Evolutionary conservation across 1,140 invertebrate species (phyloP), one percentile per base, ranked within the genome.

Genomic region (Ceratina australensis): DNA sequence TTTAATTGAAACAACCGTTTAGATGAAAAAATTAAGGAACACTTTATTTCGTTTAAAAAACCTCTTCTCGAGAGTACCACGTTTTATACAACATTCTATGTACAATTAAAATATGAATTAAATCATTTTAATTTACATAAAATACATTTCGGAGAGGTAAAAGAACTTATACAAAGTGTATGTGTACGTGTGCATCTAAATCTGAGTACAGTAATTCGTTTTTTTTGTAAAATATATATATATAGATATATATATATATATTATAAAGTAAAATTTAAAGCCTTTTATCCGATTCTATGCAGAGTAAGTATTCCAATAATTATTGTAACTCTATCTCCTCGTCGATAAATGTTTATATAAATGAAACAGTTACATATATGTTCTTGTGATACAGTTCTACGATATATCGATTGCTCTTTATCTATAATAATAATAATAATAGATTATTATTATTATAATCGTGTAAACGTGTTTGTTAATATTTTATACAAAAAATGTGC

Each of bases 401-500:
- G 4, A 56, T 54, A 56, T 72, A 72, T 72, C 49, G 49, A 65
- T 73, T 65, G 26, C 72, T 72, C n/a, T 56, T 42, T 33, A 3
- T 42, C 28, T 65, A 10, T 52, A 52, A 42, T 8, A 28, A 49
- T 47, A 57, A 15, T 26, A 49, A 18, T 0, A 26, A 50, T 47
- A 57, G 10, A 42, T 42, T 42, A 42, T 42, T 42, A 42, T 42
- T 42, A 42, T 42, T 24, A 59, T 22, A 28, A 12, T 57, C 3
- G 12, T 15, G 42, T 74, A 24, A 56, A 74, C 16, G 13, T 26
- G 26, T 59, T 49, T 75, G 28, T 60, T 60, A 59, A 60, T 75
- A 50, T 75, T 68, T 75, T 68, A 49, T 75, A 75, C 42, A 59
- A 68, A 75, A n/a, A 50, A 50, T 59, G 73, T 75, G 73, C 64